Conservation (phyloP, 2,797 vertebrate species). For the Limnodromus scolopaceus region DNA sequence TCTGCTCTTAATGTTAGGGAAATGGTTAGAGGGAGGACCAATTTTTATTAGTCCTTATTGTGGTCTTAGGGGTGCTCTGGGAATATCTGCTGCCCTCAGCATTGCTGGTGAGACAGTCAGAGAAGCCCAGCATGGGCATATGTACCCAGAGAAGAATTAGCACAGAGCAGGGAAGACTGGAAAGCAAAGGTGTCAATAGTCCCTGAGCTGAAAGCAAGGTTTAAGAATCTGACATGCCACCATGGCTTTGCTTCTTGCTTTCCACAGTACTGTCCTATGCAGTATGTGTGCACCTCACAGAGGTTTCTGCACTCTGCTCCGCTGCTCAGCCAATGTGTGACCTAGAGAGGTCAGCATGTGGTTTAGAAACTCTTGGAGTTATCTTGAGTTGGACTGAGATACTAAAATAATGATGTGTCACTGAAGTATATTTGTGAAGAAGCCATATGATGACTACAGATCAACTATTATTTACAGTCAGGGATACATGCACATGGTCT, state of each 20-base stretch:
- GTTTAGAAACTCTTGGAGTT: neutral
- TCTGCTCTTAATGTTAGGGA: neutral
- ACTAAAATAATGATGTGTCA: neutral
- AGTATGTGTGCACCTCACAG: rapidly evolving
- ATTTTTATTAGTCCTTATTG: neutral
- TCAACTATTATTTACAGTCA: neutral
- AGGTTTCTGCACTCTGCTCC: neutral
- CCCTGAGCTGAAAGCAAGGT: neutral
- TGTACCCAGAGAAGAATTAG: neutral
- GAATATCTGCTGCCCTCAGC: neutral
- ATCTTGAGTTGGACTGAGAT: neutral
- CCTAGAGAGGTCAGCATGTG: neutral
- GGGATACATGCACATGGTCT: neutral
- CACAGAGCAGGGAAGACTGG: neutral
- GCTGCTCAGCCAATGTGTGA: neutral
- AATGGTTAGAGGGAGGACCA: neutral
- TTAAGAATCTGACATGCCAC: neutral
- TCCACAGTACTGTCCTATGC: neutral
- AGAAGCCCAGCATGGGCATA: neutral
- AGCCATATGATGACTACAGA: neutral
- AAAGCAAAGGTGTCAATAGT: neutral
- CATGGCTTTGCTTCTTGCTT: neutral
- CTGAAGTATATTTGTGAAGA: neutral
- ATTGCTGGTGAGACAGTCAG: neutral
- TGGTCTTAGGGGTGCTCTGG: neutral